Conservation (phyloP, 1,140 invertebrate species). For the Ceratina australensis region DNA sequence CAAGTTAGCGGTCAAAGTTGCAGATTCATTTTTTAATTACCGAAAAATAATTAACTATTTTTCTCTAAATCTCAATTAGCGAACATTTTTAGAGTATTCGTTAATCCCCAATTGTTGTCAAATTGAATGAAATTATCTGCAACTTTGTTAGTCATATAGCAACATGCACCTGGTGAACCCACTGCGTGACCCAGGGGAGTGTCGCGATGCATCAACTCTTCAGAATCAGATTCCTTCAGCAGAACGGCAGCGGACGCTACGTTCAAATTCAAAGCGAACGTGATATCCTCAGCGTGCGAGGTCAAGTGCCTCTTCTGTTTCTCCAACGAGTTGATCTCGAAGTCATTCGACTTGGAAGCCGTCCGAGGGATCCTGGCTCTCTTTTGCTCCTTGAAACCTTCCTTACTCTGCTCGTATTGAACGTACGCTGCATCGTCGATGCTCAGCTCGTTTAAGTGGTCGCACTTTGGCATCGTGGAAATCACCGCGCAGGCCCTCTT, state of each 20-base stretch:
- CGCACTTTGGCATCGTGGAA: conserved; percentile 71
- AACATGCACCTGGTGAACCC: conserved; percentile 69
- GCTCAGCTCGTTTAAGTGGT: conserved; percentile 42
- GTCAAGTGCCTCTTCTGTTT: conserved; percentile 62
- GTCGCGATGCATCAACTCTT: background rate
- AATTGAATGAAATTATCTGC: too few relatives aligned
- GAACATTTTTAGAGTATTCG: too few relatives aligned
- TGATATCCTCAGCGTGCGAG: conserved; percentile 62
- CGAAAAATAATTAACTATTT: too few relatives aligned
- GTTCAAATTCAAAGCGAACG: conserved; percentile 66
- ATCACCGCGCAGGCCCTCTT: conserved; percentile 62
- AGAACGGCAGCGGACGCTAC: conserved; percentile 31
- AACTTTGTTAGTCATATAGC: conserved; percentile 57
- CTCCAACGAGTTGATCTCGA: conserved; percentile 58
- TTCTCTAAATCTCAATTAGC: too few relatives aligned
- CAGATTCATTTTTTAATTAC: too few relatives aligned
- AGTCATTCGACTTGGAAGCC: conserved; percentile 67
- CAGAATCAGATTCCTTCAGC: conserved; percentile 13
- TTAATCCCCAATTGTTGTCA: too few relatives aligned
- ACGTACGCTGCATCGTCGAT: background rate
- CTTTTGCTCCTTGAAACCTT: conserved; percentile 31
- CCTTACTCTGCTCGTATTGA: background rate
- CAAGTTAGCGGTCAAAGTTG: too few relatives aligned
- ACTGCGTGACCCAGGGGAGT: background rate
- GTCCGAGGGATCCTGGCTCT: conserved; percentile 58